These are phyloP conservation scores for Aspidiotus rigidus DNA, from an alignment of 2,888 invertebrate species.

Conservation along the genomic window DNA sequence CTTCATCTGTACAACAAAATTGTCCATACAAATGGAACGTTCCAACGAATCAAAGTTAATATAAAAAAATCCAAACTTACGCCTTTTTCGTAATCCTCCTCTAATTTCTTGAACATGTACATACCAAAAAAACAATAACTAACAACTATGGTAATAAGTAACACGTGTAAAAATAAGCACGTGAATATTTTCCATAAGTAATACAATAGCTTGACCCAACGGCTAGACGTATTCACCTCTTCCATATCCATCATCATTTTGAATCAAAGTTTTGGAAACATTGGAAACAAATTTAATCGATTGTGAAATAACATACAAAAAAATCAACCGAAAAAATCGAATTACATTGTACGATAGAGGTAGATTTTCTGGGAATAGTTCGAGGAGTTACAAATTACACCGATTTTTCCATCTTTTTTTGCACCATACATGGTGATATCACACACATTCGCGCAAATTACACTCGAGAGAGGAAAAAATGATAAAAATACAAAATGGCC, in stretches of 20 bases:
- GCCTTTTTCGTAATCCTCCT: slow-evolving; percentile 62
- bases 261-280: background rate
- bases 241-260: slow-evolving; percentile 35
- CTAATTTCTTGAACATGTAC: slow-evolving; percentile 69
- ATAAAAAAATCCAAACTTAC: slow-evolving; percentile 45
- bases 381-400: too few species aligned
- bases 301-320: too few species aligned
- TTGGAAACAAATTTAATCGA: background rate
- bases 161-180: slow-evolving; percentile 79
- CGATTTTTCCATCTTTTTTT: too few species aligned
- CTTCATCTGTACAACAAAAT: slow-evolving; percentile 56
- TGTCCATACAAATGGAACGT: too few species aligned
- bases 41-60: background rate
- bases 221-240: slow-evolving; percentile 42
- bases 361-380: too few species aligned
- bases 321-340: too few species aligned
- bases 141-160: slow-evolving; percentile 76
- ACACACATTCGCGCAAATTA: too few species aligned
- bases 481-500: too few species aligned
- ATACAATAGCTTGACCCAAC: slow-evolving; percentile 52
- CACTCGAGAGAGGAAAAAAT: too few species aligned
- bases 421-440: too few species aligned
- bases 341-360: too few species aligned
- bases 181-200: slow-evolving; percentile 72
- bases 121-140: slow-evolving; percentile 84